phyloP scores from a whole-genome alignment of 2,113 vertebrate species.

The Mastomys natalensis region DNA sequence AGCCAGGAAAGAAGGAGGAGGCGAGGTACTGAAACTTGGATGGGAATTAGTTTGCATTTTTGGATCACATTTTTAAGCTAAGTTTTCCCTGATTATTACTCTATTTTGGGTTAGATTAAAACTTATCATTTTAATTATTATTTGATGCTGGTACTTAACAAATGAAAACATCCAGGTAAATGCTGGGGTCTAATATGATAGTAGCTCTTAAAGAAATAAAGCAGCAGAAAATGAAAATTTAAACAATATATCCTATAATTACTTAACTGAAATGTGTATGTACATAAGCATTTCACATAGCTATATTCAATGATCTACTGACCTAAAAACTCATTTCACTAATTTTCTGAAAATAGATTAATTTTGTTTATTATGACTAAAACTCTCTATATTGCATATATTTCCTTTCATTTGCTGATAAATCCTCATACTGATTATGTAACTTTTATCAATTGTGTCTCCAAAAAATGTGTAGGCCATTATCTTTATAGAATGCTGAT shows the following conservation, averaged over 20 bases:
- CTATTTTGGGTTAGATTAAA: not conserved
- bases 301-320: not conserved
- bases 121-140: not conserved
- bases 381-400: too few relatives aligned
- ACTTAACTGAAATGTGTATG: not conserved
- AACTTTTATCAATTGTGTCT: too few relatives aligned
- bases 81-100: conserved; percentile 8
- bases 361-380: too few relatives aligned
- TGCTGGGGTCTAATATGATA: not conserved
- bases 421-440: too few relatives aligned
- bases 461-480: too few relatives aligned
- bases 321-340: too few relatives aligned
- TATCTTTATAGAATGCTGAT: too few relatives aligned
- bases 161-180: not conserved
- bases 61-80: conserved; percentile 20
- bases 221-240: not conserved
- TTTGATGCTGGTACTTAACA: not conserved
- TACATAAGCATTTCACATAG: not conserved
- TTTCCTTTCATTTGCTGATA: too few relatives aligned
- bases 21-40: not conserved
- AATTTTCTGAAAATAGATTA: too few relatives aligned
- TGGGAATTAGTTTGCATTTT: conserved; percentile 14
- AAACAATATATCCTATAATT: not conserved
- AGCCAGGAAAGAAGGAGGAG: not conserved
- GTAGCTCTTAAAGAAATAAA: not conserved